Conservation (phyloP, 2,113 vertebrate genomes). For the Anguilla rostrata region DNA sequence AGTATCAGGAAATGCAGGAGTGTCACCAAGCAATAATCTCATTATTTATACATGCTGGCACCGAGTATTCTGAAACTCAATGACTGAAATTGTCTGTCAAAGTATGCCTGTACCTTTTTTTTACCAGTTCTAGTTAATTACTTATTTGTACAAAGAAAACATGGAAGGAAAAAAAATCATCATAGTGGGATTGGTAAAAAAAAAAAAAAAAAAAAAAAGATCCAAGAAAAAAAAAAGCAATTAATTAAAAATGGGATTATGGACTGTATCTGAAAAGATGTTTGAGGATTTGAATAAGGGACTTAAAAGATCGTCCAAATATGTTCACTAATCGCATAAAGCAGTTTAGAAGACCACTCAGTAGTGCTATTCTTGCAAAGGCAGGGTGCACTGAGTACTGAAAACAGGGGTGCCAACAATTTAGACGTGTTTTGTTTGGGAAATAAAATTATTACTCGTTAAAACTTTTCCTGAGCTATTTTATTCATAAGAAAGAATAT, state of each 20-base stretch:
- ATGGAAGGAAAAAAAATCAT: neutral
- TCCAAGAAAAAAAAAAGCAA: neutral
- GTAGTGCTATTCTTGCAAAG: no score
- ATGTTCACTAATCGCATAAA: no score
- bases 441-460: no score
- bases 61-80: neutral
- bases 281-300: neutral
- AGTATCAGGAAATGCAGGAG: neutral
- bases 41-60: neutral
- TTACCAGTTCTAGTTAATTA: neutral
- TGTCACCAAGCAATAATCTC: neutral
- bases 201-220: neutral
- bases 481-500: no score
- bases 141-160: neutral
- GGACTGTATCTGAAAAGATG: neutral
- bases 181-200: neutral
- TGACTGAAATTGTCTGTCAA: neutral
- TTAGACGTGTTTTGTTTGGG: no score
- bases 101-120: neutral
- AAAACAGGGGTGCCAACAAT: no score
- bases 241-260: neutral
- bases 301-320: neutral
- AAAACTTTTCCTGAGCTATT: no score
- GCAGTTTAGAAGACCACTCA: no score
- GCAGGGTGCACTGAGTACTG: no score